phyloP scores from a whole-genome alignment of 1,140 invertebrate genomes.

The Eurosta solidaginis region DNA sequence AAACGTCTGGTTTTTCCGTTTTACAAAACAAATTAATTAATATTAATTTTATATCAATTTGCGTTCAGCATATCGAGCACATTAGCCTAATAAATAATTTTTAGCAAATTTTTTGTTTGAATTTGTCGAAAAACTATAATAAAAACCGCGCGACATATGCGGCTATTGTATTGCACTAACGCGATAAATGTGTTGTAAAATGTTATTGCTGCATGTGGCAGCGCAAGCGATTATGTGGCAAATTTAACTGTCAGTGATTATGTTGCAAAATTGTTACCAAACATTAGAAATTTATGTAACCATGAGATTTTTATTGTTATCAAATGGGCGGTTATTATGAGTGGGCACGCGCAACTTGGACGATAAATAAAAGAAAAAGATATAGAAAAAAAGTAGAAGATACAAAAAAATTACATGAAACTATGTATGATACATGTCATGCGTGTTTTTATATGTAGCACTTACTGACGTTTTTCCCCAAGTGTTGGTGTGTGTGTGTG shows the following conservation, averaged over 20 bases:
- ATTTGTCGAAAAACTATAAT: neutral
- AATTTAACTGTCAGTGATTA: conserved; percentile 17
- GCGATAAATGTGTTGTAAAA: neutral
- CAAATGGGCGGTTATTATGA: neutral
- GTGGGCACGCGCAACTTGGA: neutral
- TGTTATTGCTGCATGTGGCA: neutral
- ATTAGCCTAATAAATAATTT: neutral
- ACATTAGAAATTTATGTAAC: conserved; percentile 17
- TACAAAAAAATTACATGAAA: neutral
- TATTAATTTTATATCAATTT: neutral
- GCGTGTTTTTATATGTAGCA: neutral
- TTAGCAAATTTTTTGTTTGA: neutral
- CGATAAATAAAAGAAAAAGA: neutral
- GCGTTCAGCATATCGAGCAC: neutral
- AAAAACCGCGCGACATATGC: neutral
- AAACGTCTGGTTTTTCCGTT: neutral
- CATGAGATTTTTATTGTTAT: conserved; percentile 18
- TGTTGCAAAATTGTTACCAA: conserved; percentile 14
- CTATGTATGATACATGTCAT: neutral
- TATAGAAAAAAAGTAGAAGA: neutral
- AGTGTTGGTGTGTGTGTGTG: neutral
- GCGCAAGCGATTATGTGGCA: neutral
- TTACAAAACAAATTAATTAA: neutral
- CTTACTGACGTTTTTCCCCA: no score
- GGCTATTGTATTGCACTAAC: neutral